A percentile compares a stretch with the other conserved stretches of the same genome.
These are phyloP conservation scores for Pediacus dermestoides DNA, from an alignment of 2,888 invertebrate genomes.

Conservation along the genomic window DNA sequence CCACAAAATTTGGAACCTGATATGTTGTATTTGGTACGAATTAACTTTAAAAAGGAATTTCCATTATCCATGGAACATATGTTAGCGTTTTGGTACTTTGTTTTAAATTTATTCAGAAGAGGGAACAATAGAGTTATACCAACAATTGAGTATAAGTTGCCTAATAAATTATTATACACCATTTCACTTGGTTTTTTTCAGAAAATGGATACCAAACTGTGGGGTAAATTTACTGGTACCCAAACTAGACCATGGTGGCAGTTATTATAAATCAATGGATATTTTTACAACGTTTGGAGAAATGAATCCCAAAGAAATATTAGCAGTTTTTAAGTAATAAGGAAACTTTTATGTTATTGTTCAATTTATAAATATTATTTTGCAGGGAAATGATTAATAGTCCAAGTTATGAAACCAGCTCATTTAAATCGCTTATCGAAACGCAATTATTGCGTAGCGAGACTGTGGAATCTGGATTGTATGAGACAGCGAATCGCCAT, in stretches of 20 bases:
- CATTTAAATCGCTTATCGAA: conserved; percentile 64
- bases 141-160: conserved; percentile 66
- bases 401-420: conserved; percentile 64
- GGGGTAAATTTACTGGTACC: conserved; percentile 49
- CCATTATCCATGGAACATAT: conserved; percentile 52
- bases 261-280: conserved; percentile 55
- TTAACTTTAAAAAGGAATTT: conserved; percentile 60
- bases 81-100: conserved; percentile 66
- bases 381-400: conserved; percentile 54
- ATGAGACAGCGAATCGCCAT: conserved; percentile 19
- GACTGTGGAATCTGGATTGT: conserved; percentile 37
- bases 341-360: conserved; percentile 4
- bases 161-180: conserved; percentile 7
- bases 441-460: conserved; percentile 56
- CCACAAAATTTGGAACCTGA: conserved; percentile 49
- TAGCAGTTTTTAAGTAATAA: conserved; percentile 58
- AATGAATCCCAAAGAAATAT: conserved; percentile 59
- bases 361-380: conserved; percentile 17
- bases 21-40: conserved; percentile 61
- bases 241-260: conserved; percentile 27
- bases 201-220: conserved; percentile 71
- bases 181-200: conserved; percentile 35
- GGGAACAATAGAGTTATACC: conserved; percentile 64
- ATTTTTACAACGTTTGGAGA: conserved; percentile 73
- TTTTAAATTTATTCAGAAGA: conserved; percentile 61